Conservation (phyloP, 2,113 vertebrate genomes). For the Pelecanoides urinatrix region DNA sequence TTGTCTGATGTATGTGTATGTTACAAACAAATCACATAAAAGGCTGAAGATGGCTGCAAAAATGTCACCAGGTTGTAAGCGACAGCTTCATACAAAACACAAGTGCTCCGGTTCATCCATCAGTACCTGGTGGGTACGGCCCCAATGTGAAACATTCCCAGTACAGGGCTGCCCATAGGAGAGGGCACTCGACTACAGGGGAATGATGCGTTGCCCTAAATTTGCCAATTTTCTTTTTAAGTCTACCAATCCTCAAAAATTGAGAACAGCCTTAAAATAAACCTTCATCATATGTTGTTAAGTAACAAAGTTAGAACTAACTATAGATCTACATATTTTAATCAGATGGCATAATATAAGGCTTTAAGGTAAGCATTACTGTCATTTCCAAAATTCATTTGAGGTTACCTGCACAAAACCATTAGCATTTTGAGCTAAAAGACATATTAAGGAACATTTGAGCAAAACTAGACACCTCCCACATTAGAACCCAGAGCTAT, state of each 20-base stretch:
- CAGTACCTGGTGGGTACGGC: background rate
- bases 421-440: background rate
- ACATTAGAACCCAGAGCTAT: background rate
- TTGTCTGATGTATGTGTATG: background rate
- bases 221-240: background rate
- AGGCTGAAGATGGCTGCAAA: background rate
- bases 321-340: background rate
- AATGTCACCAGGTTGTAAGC: background rate
- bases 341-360: background rate
- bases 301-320: slow-evolving; percentile 22
- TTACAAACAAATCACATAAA: background rate
- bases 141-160: background rate
- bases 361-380: background rate
- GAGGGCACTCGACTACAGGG: background rate
- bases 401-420: background rate
- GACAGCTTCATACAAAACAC: background rate
- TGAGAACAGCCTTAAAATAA: background rate
- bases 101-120: rapidly evolving
- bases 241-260: background rate
- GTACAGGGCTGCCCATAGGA: background rate
- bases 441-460: background rate
- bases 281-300: background rate
- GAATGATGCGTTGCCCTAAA: background rate
- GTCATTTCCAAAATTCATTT: background rate
- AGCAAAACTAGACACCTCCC: background rate